Evolutionary conservation across 2,888 invertebrate genomes (phyloP), one percentile per base, ranked within the genome.

Genomic region (Anticlea derivata): DNA sequence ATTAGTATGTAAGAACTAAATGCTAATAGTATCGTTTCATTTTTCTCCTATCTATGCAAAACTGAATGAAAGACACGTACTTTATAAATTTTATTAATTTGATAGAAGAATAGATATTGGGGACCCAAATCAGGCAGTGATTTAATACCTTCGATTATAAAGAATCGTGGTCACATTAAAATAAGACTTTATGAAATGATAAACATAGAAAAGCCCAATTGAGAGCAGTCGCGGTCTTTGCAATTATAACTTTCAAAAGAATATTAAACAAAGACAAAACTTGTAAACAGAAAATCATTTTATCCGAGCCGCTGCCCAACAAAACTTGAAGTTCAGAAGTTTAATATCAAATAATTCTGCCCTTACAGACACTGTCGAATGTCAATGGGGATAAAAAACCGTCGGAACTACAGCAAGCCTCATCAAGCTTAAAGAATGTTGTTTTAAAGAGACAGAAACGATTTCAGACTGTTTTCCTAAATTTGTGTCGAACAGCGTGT

Each of bases 261-360:
- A 12, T 37, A 54, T 48, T 54, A 44, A n/a, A 34, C 31, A 40
- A 48, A 49, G 31, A 49, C 38, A 43, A 39, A 45, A 39, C 38
- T 50, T 46, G 33, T 30, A 41, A 48, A 52, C 44, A 47, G 35
- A 51, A 39, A 38, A 55, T 47, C 46, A 55, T 41, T 43, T 39
- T 17, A 50, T 46, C 39, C 55, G 54, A 45, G 38, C 48, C 48
- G 50, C 34, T 52, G 43, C 46, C 50, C 56, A 46, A 46, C 44
- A 54, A 46, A 44, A 41, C 35, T 52, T 30, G 22, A 34, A 56
- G 54, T 52, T 61, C 30, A 48, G 34, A 55, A 55, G 50, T 58
- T 46, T 34, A 34, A 54, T 47, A 49, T 53, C 38, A 39, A 50
- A 24, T 43, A 34, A 39, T 39, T 45, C 30, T 34, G 12, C 12